phyloP scores from a whole-genome alignment of 2,113 vertebrate species.

The Cathartes aura region DNA sequence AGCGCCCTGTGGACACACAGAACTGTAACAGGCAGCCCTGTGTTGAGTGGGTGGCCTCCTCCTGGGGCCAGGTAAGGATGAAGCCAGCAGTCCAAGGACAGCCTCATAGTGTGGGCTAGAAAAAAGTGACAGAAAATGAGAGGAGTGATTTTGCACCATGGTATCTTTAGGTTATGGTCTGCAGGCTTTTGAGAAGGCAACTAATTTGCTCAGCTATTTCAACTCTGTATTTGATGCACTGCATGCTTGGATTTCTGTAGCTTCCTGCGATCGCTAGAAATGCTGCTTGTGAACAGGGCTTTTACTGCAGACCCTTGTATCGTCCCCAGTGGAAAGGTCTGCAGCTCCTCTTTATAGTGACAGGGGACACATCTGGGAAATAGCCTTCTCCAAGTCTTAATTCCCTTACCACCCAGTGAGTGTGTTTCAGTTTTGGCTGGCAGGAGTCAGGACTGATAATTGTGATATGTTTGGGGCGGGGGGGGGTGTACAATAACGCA shows the following conservation, averaged over 20 bases:
- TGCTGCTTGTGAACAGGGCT: not conserved
- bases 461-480: not conserved
- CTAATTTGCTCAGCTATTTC: not conserved
- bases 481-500: not conserved
- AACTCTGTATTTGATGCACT: not conserved
- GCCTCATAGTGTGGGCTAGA: not conserved
- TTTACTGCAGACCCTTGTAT: not conserved
- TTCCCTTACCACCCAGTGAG: not conserved
- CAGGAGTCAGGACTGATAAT: not conserved
- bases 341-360: not conserved
- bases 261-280: not conserved
- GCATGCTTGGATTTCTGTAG: not conserved
- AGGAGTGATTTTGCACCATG: not conserved
- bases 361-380: not conserved
- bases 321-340: not conserved
- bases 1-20: conserved; percentile 82
- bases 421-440: not conserved
- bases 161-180: not conserved
- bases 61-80: conserved; percentile 87
- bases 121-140: not conserved
- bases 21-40: conserved; percentile 86
- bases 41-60: conserved; percentile 83
- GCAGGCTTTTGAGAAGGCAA: not conserved
- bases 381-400: not conserved
- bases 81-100: not conserved